These are phyloP conservation scores for Spodoptera picta DNA, from an alignment of 2,888 invertebrate species.

Conservation along the genomic window DNA sequence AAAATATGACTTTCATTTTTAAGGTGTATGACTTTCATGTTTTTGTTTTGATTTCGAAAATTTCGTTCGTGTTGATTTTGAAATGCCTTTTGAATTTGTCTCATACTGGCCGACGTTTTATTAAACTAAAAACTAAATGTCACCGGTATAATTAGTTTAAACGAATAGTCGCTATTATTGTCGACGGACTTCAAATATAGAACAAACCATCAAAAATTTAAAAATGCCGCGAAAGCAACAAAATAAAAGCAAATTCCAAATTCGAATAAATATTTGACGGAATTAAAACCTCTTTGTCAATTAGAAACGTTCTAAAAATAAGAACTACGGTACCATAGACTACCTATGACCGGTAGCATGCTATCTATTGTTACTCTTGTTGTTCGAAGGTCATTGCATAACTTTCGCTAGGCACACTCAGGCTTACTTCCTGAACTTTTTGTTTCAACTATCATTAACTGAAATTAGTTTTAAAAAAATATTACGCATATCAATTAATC, in stretches of 20 bases:
- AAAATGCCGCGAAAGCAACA: no score
- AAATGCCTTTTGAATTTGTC: no score
- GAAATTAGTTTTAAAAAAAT: conserved; percentile 42
- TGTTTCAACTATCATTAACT: conserved; percentile 53
- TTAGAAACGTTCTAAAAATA: conserved; percentile 13
- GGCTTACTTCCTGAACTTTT: conserved; percentile 61
- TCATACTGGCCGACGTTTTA: no score
- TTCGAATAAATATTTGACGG: neutral
- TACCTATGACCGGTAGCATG: conserved; percentile 18
- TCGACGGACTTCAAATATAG: no score
- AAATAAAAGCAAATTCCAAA: no score
- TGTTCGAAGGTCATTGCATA: conserved; percentile 54
- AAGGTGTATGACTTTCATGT: no score
- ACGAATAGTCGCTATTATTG: no score
- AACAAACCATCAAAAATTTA: no score
- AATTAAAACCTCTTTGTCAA: neutral
- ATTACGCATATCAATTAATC: conserved; percentile 16
- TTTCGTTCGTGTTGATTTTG: no score
- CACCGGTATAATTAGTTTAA: no score
- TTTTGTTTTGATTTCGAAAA: no score
- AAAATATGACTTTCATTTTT: conserved; percentile 14
- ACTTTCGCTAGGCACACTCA: conserved; percentile 57
- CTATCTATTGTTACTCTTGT: conserved; percentile 35
- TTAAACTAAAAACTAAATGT: no score
- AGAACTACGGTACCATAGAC: conserved; percentile 1